Percentiles rank a stretch among this genome's conserved stretches.
These are phyloP conservation scores for Pachyseris speciosa DNA, from an alignment of 64 coral and sea anemone species.

Conservation along the genomic window DNA sequence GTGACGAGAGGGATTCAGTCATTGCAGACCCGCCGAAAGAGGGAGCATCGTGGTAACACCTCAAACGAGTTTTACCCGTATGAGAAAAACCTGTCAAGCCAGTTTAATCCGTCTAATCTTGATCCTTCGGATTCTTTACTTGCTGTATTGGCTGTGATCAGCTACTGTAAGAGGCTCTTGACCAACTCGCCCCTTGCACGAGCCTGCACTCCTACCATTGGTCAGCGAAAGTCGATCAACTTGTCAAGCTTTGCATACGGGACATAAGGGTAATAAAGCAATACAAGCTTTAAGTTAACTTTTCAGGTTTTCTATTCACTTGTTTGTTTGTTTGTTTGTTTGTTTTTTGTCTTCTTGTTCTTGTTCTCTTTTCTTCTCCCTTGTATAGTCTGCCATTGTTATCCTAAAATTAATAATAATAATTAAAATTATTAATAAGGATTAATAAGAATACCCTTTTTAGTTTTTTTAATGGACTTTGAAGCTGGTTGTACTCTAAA, in stretches of 20 bases:
- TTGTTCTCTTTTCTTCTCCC: not conserved
- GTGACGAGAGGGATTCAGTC: not conserved
- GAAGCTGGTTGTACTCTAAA: too few relatives aligned
- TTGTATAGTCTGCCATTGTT: too few relatives aligned
- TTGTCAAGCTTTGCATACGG: not conserved
- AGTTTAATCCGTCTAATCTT: not conserved
- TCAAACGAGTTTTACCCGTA: not conserved
- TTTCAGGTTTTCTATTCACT: too few relatives aligned
- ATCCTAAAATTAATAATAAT: too few relatives aligned
- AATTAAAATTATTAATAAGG: too few relatives aligned
- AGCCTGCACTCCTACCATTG: not conserved
- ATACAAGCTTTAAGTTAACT: not conserved
- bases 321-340: too few relatives aligned
- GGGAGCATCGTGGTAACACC: not conserved
- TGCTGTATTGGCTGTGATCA: constrained; percentile 29
- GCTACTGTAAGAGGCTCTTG: constrained; percentile 53
- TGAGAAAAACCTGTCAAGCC: not conserved
- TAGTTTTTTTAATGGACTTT: too few relatives aligned
- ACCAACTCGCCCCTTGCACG: constrained; percentile 38
- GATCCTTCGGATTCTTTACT: not conserved
- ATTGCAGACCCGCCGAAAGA: not conserved
- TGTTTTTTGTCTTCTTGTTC: not conserved
- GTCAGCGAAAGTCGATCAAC: not conserved
- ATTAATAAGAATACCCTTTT: too few relatives aligned
- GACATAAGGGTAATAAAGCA: not conserved